Evolutionary conservation across 2,797 vertebrate genomes (phyloP).

Genomic region (Microctenopoma lineatum): DNA sequence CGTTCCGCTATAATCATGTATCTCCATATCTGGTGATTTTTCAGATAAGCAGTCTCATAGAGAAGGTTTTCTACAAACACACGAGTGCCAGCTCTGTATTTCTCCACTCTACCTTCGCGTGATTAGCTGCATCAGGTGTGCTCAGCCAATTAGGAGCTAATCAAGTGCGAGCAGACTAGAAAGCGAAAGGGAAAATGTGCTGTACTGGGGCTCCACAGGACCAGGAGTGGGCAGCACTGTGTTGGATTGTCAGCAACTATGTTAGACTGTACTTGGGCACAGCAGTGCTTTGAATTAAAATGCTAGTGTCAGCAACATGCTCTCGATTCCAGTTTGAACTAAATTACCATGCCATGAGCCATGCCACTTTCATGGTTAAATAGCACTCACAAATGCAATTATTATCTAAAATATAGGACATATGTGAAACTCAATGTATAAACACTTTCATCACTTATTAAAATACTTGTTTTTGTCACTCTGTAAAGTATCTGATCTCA

Average conservation of each 20-base stretch:
- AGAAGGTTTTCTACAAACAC: not conserved
- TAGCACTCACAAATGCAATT: no score
- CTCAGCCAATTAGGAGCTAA: not conserved
- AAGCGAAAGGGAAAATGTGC: not conserved
- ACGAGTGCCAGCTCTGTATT: not conserved
- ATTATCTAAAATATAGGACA: no score
- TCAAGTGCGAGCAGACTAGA: not conserved
- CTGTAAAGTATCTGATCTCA: no score
- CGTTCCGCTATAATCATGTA: slow-evolving; percentile 3
- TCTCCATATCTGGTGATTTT: not conserved
- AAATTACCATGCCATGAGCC: no score
- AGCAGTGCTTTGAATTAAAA: not conserved
- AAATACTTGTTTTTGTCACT: no score
- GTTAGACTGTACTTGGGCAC: not conserved
- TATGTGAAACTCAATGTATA: no score
- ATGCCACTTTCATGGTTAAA: no score
- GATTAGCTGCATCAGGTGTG: not conserved
- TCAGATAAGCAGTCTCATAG: not conserved
- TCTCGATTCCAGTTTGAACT: no score
- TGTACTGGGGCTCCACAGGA: not conserved
- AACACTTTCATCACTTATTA: no score
- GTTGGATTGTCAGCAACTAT: not conserved
- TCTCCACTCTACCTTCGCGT: not conserved
- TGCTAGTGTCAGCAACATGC: no score
- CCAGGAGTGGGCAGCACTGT: not conserved